Conservation (phyloP, 1,140 invertebrate genomes). For the Drosophila ercepeae region DNA sequence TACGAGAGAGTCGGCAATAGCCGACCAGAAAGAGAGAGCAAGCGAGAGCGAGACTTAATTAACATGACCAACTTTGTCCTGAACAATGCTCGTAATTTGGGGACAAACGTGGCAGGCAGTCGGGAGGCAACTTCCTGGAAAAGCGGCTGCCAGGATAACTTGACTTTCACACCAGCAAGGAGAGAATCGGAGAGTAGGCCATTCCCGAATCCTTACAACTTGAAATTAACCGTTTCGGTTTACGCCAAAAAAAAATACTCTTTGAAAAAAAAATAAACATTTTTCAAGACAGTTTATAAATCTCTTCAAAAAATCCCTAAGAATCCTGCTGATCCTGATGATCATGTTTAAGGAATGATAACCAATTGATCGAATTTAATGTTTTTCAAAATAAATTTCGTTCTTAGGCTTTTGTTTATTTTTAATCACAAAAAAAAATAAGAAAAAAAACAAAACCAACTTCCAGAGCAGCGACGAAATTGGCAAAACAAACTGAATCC, state of each 20-base stretch:
- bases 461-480: constrained; percentile 49
- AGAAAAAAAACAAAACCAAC: constrained; percentile 6
- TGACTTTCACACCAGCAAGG: constrained; percentile 6
- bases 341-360: no score
- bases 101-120: constrained; percentile 16
- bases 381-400: no score
- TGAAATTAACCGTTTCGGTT: background rate
- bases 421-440: constrained; percentile 30
- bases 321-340: no score
- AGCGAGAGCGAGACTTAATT: constrained; percentile 46
- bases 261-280: background rate
- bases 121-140: constrained; percentile 15
- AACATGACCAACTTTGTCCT: constrained; percentile 62
- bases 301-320: no score
- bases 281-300: no score
- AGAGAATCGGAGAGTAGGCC: constrained; percentile 2
- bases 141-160: constrained; percentile 5
- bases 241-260: background rate
- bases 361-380: background rate
- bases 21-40: background rate
- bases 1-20: constrained; percentile 17
- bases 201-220: background rate
- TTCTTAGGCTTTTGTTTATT: background rate
- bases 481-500: constrained; percentile 75
- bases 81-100: constrained; percentile 61